These are phyloP conservation scores for Dipodomys merriami DNA, from an alignment of 2,113 vertebrate species.

Conservation along the genomic window DNA sequence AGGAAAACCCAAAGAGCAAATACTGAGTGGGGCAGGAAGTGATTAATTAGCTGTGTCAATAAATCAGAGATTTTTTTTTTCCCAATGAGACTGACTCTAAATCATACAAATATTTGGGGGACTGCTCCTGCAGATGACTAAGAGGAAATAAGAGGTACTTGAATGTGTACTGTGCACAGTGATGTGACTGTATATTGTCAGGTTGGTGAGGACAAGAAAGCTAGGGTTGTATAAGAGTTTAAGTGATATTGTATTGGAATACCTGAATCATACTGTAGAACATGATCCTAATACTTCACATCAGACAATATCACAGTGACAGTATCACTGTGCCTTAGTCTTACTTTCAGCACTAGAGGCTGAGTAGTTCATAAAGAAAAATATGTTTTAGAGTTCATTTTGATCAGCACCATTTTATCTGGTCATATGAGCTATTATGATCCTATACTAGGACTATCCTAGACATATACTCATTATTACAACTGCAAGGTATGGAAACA, in stretches of 20 bases:
- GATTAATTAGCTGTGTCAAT: neutral
- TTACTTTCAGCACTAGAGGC: neutral
- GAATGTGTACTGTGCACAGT: neutral
- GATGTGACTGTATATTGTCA: neutral
- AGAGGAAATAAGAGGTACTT: neutral
- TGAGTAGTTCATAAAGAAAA: neutral
- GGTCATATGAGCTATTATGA: too few relatives aligned
- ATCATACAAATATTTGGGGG: neutral
- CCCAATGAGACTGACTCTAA: neutral
- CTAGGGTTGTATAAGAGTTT: neutral
- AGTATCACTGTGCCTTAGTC: neutral
- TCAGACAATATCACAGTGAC: neutral
- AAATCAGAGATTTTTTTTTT: neutral
- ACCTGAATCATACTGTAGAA: neutral
- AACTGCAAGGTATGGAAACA: too few relatives aligned
- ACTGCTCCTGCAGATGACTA: neutral
- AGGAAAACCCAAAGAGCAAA: neutral
- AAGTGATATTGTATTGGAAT: neutral
- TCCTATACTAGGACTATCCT: too few relatives aligned
- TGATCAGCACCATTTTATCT: too few relatives aligned
- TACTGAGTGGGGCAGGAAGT: rapidly evolving
- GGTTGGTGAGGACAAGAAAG: neutral
- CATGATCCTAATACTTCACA: neutral
- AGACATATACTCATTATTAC: too few relatives aligned
- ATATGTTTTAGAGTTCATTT: too few relatives aligned